Base-by-base conservation (phyloP, 2,888 invertebrate genomes). In the Limnephilus rhombicus region DNA sequence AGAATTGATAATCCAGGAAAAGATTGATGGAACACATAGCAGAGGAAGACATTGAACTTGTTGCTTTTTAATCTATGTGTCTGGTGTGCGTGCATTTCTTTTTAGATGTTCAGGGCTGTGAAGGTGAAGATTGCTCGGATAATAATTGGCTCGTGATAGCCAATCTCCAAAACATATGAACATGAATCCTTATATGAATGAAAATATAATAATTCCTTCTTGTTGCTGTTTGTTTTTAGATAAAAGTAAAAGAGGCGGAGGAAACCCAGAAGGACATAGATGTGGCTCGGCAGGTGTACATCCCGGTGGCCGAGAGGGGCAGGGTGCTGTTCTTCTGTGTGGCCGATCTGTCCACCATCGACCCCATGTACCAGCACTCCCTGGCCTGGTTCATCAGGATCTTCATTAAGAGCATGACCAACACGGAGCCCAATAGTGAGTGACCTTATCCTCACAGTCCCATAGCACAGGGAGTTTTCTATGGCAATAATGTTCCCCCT, bases 281-380 rank as follows among this genome's bases (percentile, higher is more conserved):
- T 13, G 97, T 98, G 86, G 98, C 98, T 12, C 97, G 97, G 92
- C 98, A 98, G 95, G 97, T 97, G 13, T 99, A 99, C 95, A 97
- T 98, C 90, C 98, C 98, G 0, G 98, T 99, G 0, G 99, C 99
- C 0, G 97, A 97, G 91, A 97, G 98, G 93, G 98, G 98, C 15
- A 97, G 98, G 12, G 97, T 97, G 82, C 95, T 98, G 86, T 98
- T 98, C 95, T 98, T 98, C 95, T 98, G 98, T 94, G 97, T 98
- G 53, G 97, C 98, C 1, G 98, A 98, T 95, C 95, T 98, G 94
- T 98, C 98, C 15, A 98, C 98, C 94, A 97, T 98, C 68, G 98
- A 98, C 95, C 98, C 98, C 18, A 98, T 98, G 98, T 98, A 98
- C 95, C 98, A 98, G 95, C 98, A 98, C 95, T 98, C 98, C 0